phyloP scores from a whole-genome alignment of 2,888 invertebrate genomes.

The Graphium colonna region DNA sequence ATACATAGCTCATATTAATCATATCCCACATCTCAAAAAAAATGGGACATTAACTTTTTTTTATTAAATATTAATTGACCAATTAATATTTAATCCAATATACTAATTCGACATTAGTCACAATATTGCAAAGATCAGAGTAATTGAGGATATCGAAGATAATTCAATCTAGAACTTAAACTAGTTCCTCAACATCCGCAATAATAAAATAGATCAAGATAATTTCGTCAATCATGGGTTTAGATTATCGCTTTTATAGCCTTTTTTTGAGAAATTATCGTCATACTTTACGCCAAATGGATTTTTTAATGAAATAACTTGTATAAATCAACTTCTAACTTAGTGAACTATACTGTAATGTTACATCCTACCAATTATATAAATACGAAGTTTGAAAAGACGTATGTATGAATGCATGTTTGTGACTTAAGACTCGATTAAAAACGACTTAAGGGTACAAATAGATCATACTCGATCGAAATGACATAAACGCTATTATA shows the following conservation, averaged over 20 bases:
- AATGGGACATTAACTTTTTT: too few relatives aligned
- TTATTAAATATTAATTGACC: not conserved
- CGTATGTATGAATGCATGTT: too few relatives aligned
- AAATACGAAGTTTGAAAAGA: too few relatives aligned
- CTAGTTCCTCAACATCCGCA: not conserved
- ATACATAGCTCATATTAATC: too few relatives aligned
- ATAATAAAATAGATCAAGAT: not conserved
- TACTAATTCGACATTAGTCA: not conserved
- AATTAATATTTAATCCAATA: not conserved
- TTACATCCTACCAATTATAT: too few relatives aligned
- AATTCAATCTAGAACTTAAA: not conserved
- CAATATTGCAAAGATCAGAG: not conserved
- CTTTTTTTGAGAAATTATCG: not conserved
- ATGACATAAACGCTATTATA: too few relatives aligned
- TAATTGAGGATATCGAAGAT: not conserved
- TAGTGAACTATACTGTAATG: not conserved
- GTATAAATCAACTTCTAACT: not conserved
- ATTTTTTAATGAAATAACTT: not conserved
- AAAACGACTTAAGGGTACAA: too few relatives aligned
- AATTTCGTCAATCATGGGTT: not conserved
- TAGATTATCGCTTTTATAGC: not conserved
- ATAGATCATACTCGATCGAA: too few relatives aligned
- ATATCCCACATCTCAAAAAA: too few relatives aligned
- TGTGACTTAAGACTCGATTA: too few relatives aligned
- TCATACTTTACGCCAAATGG: not conserved